Conservation (phyloP, 2,113 vertebrate genomes). For the Cephalopterus ornatus region DNA sequence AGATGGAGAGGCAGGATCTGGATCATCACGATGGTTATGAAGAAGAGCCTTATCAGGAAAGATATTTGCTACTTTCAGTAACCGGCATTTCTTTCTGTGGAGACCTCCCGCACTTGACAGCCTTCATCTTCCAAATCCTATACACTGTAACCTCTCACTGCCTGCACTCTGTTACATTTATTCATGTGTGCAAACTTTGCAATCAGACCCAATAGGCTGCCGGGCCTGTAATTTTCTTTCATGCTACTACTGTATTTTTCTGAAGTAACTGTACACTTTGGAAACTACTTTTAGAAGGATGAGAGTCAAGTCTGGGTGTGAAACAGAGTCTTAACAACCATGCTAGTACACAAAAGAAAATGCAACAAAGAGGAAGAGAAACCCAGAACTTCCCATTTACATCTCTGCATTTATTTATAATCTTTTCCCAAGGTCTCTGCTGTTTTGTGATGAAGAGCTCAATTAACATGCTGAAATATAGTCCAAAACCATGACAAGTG, state of each 20-base stretch:
- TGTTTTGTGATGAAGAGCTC: neutral
- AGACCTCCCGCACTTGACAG: neutral
- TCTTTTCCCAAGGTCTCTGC: neutral
- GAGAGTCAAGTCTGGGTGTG: neutral
- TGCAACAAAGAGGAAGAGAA: neutral
- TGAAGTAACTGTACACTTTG: neutral
- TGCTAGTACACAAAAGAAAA: neutral
- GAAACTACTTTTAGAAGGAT: neutral
- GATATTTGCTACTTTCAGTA: neutral
- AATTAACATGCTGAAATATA: neutral
- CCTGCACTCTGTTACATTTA: too few relatives aligned
- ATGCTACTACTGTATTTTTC: too few relatives aligned
- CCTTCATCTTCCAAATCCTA: neutral
- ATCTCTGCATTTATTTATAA: neutral
- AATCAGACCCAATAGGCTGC: neutral
- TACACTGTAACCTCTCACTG: neutral
- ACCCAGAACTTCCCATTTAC: neutral
- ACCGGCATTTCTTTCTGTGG: neutral
- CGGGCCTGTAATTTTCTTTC: neutral
- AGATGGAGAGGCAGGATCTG: neutral
- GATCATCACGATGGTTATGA: neutral
- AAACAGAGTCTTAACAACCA: neutral
- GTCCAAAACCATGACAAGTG: neutral
- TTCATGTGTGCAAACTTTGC: accelerated
- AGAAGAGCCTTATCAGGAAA: neutral